Percentiles rank a stretch among this genome's conserved stretches.
Evolutionary conservation across 2,888 invertebrate species (phyloP).

Genomic region (Mesorhabditis spiculigera): DNA sequence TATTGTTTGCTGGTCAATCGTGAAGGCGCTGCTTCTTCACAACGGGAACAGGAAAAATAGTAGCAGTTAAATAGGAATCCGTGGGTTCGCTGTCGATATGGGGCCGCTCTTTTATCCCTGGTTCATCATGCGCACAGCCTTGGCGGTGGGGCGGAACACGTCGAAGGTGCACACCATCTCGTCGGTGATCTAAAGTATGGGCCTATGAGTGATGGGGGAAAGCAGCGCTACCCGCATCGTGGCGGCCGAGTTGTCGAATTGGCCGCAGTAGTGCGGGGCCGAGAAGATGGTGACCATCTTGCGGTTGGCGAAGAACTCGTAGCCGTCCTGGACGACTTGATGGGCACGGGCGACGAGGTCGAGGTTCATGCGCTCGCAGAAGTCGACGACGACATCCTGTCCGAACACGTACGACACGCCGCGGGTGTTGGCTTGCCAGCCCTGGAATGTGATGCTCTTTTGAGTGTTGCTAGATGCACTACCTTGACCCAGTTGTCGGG

Average conservation of each 20-base stretch:
- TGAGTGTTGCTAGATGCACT: slow-evolving; percentile 14
- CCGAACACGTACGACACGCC: slow-evolving; percentile 67
- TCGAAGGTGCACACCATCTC: slow-evolving; percentile 46
- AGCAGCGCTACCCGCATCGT: slow-evolving; percentile 39
- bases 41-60: too few species aligned
- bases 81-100: too few species aligned
- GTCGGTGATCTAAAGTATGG: slow-evolving; percentile 27
- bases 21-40: too few species aligned
- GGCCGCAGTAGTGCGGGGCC: slow-evolving; percentile 44
- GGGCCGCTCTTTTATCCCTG: too few species aligned
- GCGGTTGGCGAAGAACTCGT: too few species aligned
- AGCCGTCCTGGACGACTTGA: too few species aligned
- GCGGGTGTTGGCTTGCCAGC: slow-evolving; percentile 56
- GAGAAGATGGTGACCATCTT: too few species aligned
- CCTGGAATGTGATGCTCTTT: slow-evolving; percentile 11
- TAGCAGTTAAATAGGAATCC: too few species aligned
- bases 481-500: slow-evolving; percentile 40
- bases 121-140: slow-evolving; percentile 16
- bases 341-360: slow-evolving; percentile 19
- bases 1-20: too few species aligned
- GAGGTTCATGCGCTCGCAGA: slow-evolving; percentile 35
- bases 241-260: slow-evolving; percentile 45
- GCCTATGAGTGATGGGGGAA: background rate
- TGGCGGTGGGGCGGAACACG: slow-evolving; percentile 41
- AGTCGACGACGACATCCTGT: slow-evolving; percentile 62